Evolutionary conservation across 2,113 vertebrate species (phyloP).

Genomic region (Serinus canaria): DNA sequence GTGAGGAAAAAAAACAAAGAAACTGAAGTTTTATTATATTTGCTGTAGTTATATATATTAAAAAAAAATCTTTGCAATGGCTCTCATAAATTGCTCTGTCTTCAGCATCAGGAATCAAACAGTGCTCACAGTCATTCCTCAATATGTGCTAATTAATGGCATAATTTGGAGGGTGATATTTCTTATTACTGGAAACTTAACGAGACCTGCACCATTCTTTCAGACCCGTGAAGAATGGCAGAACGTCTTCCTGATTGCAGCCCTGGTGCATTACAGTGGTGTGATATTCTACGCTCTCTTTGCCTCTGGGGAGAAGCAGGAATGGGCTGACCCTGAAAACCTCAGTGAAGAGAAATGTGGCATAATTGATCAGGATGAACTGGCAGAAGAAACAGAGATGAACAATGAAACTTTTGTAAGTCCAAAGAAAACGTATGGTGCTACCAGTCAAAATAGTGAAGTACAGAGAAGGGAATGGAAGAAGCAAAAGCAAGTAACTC

Average conservation of each 20-base stretch:
- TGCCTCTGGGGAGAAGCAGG: conserved; percentile 96
- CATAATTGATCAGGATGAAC: conserved; percentile 90
- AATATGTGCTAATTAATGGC: background rate
- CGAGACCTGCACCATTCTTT: background rate
- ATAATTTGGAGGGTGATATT: background rate
- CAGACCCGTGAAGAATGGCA: conserved; percentile 98
- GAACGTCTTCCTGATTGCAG: conserved; percentile 92
- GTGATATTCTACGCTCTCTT: conserved; percentile 96
- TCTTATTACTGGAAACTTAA: background rate
- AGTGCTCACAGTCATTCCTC: background rate
- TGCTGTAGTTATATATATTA: background rate
- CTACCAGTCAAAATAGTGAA: conserved; percentile 78
- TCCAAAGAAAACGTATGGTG: conserved; percentile 85
- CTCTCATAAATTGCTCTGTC: background rate
- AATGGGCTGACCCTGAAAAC: conserved; percentile 92
- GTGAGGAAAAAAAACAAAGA: background rate
- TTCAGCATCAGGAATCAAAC: background rate
- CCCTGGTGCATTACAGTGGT: conserved; percentile 93
- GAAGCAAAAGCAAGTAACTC: conserved; percentile 73
- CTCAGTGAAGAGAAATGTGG: conserved; percentile 91
- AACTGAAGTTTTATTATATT: background rate
- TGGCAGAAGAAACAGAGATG: conserved; percentile 90
- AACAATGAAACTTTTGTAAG: conserved; percentile 74
- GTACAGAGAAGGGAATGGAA: conserved; percentile 77
- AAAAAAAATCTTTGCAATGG: background rate